These are phyloP conservation scores for Ia io DNA, from an alignment of 2,113 vertebrate species.

Conservation along the genomic window DNA sequence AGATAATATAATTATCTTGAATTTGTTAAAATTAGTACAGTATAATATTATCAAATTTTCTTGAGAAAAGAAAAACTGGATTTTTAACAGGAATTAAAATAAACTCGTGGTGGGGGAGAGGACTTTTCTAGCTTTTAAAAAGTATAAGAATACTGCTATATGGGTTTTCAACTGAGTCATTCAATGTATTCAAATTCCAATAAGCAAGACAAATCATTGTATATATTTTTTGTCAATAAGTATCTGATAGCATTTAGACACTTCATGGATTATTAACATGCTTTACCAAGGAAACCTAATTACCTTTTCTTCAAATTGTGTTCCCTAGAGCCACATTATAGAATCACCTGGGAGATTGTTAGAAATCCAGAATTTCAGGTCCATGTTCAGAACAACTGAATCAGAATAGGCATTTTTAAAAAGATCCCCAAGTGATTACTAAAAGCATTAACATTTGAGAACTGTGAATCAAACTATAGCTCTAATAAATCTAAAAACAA, in stretches of 20 bases:
- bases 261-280: background rate
- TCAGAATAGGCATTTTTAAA: background rate
- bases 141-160: background rate
- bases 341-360: background rate
- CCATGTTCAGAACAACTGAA: background rate
- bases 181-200: background rate
- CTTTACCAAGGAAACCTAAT: background rate
- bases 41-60: background rate
- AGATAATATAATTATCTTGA: background rate
- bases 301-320: background rate
- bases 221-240: background rate
- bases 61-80: background rate
- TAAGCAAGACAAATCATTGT: background rate
- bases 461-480: background rate
- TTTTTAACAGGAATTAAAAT: background rate
- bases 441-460: background rate
- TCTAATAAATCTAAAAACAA: background rate
- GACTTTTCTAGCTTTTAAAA: background rate
- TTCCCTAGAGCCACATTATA: background rate
- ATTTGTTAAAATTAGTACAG: background rate
- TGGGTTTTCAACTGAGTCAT: background rate
- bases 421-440: background rate
- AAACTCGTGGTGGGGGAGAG: background rate
- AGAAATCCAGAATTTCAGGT: background rate
- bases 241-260: background rate